These are phyloP conservation scores for Conchocele bisecta DNA, from an alignment of 2,888 invertebrate genomes.

Conservation along the genomic window DNA sequence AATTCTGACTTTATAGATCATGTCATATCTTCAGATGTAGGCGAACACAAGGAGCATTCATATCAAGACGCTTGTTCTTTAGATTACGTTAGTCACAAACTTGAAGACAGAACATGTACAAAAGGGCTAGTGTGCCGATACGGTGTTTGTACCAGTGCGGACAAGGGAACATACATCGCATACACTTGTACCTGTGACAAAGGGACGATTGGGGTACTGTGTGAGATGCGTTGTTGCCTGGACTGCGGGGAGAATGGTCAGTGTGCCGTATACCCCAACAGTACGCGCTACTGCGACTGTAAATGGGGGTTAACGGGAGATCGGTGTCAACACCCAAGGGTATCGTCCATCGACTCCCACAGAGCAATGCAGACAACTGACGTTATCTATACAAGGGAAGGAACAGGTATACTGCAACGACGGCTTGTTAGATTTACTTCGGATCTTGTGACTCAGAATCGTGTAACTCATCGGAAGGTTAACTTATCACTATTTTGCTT, in stretches of 20 bases:
- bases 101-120: slow-evolving; percentile 24
- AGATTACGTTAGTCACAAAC: slow-evolving; percentile 16
- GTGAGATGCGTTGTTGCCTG: slow-evolving; percentile 46
- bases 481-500: no score
- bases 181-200: slow-evolving; percentile 40
- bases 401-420: no score
- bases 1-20: no score
- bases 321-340: slow-evolving; percentile 18
- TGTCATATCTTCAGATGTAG: no score
- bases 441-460: no score
- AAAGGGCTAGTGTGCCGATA: slow-evolving; percentile 24
- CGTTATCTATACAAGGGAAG: no score
- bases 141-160: slow-evolving; percentile 30
- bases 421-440: no score
- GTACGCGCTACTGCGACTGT: slow-evolving; percentile 38
- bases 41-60: slow-evolving; percentile 1
- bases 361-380: no score
- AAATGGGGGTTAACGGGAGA: slow-evolving; percentile 22
- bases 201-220: slow-evolving; percentile 39
- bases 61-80: slow-evolving; percentile 18
- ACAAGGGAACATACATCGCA: slow-evolving; percentile 26
- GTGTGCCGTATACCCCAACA: slow-evolving; percentile 30
- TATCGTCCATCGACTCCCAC: neutral
- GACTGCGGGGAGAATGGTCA: slow-evolving; percentile 41
- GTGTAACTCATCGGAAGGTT: no score